A percentile compares a stretch with the other conserved stretches of the same genome.
Conservation (phyloP, 2,797 vertebrate species). For the Sciurus carolinensis region DNA sequence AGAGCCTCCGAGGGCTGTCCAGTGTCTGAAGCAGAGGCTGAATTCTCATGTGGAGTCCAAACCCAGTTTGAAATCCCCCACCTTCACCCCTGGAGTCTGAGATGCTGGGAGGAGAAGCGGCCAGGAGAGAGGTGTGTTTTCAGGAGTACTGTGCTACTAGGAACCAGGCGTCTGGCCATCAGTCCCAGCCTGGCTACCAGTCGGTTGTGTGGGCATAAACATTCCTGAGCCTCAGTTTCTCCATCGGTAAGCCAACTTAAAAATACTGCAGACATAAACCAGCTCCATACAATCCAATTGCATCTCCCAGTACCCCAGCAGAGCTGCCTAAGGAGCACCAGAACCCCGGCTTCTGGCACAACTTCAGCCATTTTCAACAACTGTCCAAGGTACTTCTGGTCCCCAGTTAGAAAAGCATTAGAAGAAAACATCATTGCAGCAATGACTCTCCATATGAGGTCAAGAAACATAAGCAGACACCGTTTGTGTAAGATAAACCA, state of each 20-base stretch:
- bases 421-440: not conserved
- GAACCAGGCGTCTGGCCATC: not conserved
- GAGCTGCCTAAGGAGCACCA: not conserved
- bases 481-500: conserved; percentile 16
- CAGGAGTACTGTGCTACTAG: not conserved
- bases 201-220: not conserved
- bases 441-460: not conserved
- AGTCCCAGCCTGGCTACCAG: not conserved
- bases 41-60: not conserved
- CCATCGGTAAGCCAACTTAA: not conserved
- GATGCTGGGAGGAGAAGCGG: not conserved
- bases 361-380: conserved; percentile 47
- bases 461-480: conserved; percentile 19
- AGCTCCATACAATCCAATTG: not conserved
- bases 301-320: not conserved
- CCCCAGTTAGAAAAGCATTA: conserved; percentile 33
- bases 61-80: not conserved
- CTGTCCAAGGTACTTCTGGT: not conserved
- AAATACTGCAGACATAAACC: not conserved
- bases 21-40: not conserved
- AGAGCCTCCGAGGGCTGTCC: not conserved
- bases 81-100: not conserved
- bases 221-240: conserved; percentile 1
- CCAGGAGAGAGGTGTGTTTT: not conserved
- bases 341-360: not conserved